Evolutionary conservation across 2,113 vertebrate genomes (phyloP).

Genomic region (Prionailurus viverrinus): DNA sequence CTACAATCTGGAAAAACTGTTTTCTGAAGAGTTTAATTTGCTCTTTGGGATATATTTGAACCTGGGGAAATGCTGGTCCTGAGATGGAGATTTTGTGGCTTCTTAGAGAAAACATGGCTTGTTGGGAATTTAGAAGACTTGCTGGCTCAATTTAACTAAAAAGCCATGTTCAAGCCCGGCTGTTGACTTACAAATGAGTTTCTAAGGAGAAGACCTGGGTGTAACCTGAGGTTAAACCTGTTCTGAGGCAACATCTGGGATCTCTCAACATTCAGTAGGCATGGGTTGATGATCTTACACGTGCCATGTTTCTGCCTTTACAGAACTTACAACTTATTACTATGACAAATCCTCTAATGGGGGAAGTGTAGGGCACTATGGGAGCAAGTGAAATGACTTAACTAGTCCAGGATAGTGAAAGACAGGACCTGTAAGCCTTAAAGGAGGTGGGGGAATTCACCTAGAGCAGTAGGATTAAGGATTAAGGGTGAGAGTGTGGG

Average conservation of each 20-base stretch:
- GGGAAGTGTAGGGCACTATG: neutral
- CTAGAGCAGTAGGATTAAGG: neutral
- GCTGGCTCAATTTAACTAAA: neutral
- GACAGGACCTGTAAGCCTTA: neutral
- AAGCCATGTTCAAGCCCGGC: neutral
- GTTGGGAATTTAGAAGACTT: slow-evolving; percentile 2
- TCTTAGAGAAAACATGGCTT: slow-evolving; percentile 25
- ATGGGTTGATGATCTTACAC: neutral
- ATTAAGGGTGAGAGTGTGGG: neutral
- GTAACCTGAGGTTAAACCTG: neutral
- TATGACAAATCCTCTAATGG: neutral
- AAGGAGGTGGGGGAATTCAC: neutral
- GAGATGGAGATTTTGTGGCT: neutral
- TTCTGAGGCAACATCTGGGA: neutral
- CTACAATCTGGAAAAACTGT: neutral
- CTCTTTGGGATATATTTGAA: slow-evolving; percentile 51
- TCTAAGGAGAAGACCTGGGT: neutral
- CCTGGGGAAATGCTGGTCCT: neutral
- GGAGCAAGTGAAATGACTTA: neutral
- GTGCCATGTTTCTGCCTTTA: neutral
- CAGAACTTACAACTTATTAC: neutral
- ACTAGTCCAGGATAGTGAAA: neutral
- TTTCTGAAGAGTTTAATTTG: slow-evolving; percentile 53
- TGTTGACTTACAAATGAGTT: neutral
- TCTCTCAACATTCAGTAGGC: neutral